Percentiles rank a stretch among this genome's conserved stretches.
These are phyloP conservation scores for Pionites leucogaster DNA, from an alignment of 2,113 vertebrate genomes.

Conservation along the genomic window DNA sequence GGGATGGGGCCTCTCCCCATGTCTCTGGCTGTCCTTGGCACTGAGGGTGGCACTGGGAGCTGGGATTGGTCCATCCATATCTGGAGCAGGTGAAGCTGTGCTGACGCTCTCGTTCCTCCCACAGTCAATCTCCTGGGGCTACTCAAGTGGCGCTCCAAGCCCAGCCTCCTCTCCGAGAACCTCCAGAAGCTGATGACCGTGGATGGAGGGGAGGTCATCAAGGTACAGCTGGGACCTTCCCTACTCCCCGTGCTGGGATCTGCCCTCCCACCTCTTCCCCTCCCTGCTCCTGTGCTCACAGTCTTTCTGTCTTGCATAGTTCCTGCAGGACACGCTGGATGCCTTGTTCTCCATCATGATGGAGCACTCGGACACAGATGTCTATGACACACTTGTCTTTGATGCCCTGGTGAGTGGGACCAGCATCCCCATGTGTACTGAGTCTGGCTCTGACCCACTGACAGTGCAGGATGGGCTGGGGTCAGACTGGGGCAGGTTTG, in stretches of 20 bases:
- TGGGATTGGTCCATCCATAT: rapidly evolving
- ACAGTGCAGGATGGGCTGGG: not conserved
- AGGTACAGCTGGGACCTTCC: not conserved
- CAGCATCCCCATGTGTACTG: rapidly evolving
- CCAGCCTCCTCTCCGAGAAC: conserved; percentile 44
- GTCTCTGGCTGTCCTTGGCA: not conserved
- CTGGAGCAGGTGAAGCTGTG: not conserved
- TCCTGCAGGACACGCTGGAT: conserved; percentile 87
- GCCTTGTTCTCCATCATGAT: conserved; percentile 90
- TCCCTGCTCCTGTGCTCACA: not conserved
- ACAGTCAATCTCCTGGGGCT: conserved; percentile 68
- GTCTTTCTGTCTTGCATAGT: conserved; percentile 62
- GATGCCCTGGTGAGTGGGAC: conserved; percentile 80
- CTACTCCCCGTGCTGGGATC: rapidly evolving
- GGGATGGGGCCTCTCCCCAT: not conserved
- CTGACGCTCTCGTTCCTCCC: not conserved
- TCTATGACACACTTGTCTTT: conserved; percentile 82
- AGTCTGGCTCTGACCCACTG: rapidly evolving
- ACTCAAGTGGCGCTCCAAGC: conserved; percentile 69
- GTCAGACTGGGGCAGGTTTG: not conserved
- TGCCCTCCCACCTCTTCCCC: not conserved
- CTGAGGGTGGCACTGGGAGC: rapidly evolving
- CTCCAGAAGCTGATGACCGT: conserved; percentile 70
- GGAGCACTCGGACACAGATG: conserved; percentile 83
- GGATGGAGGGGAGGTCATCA: conserved; percentile 69